Evolutionary conservation across 2,113 vertebrate species (phyloP), one percentile per base, ranked within the genome.

Genomic region (Peromyscus polionotus): DNA sequence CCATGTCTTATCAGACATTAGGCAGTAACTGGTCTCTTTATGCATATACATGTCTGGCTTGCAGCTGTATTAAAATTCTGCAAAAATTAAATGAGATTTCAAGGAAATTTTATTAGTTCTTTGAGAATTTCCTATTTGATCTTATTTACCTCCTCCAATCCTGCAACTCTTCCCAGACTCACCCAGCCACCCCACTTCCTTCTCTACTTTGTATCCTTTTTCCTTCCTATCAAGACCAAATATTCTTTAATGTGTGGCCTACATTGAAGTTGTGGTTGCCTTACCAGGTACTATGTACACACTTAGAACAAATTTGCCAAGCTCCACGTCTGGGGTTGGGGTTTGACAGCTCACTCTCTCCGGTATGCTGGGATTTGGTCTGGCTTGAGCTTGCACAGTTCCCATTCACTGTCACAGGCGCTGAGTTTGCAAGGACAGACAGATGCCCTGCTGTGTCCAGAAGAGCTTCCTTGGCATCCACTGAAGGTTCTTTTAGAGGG

Each of bases 61-160:
- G 51, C 26, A 88, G 12, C 24, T 28, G 36, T 16, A 72, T 26
- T 17, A 76, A 70, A 87, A 72, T 8, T 36, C 68, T 61, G 77
- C 91, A 54, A 80, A 95, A 87, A 79, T 89, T 70, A 86, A 88
- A 95, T 42, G 28, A 68, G 16, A 10, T 68, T 95, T 86, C 65
- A 93, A 94, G n/a, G 67, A 70, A 10, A 9, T 68, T 51, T 24
- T 36, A 61, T 83, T 61, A 83, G 80, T 28, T 39, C 57, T 39
- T 59, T 83, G 12, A 39, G 12, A 61, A 28, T 28, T 39, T 39
- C 54, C 39, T 59, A 83, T 61, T 61, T 61, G 22, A 61, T n/a
- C 57, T 83, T 61, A 61, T 61, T 83, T 83, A 39, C 22, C 14
- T 19, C 22, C 36, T 20, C 5, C 57, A 83, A 39, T 1, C n/a